These are phyloP conservation scores for Galagoides demidoff DNA, from an alignment of 2,797 vertebrate species.

Conservation along the genomic window DNA sequence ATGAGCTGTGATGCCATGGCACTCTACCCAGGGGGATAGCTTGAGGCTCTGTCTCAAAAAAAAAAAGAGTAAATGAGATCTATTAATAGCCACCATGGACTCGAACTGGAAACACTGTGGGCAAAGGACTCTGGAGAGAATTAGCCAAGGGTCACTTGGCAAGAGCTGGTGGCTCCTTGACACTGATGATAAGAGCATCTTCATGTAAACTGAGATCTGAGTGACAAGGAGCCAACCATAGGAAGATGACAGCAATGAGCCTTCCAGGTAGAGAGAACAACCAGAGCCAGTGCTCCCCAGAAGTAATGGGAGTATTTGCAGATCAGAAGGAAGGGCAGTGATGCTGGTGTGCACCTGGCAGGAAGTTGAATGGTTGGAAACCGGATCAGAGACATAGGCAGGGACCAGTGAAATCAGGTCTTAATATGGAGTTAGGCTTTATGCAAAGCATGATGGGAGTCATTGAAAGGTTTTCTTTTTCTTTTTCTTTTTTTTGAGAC, in stretches of 20 bases:
- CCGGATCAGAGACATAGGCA: background rate
- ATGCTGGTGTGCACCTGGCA: background rate
- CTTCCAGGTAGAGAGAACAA: background rate
- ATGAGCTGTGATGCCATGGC: background rate
- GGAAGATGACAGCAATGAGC: background rate
- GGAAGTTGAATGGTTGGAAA: background rate
- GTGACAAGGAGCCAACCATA: constrained; percentile 32
- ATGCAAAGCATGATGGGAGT: background rate
- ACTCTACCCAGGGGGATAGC: no score
- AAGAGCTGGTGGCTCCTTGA: constrained; percentile 9
- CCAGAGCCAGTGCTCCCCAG: background rate
- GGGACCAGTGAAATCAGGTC: background rate
- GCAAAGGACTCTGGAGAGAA: background rate
- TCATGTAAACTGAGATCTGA: constrained; percentile 44
- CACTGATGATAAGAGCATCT: background rate
- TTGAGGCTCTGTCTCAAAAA: no score
- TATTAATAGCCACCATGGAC: constrained; percentile 8
- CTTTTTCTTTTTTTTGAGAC: no score
- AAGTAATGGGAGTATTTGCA: background rate
- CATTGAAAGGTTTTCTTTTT: background rate
- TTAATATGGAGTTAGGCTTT: background rate
- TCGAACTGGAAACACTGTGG: background rate
- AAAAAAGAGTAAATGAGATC: background rate
- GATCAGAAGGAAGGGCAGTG: background rate
- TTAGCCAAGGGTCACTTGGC: background rate